A percentile compares a stretch with the other conserved stretches of the same genome.
These are phyloP conservation scores for Helicoverpa assulta DNA, from an alignment of 2,888 invertebrate genomes.

Conservation along the genomic window DNA sequence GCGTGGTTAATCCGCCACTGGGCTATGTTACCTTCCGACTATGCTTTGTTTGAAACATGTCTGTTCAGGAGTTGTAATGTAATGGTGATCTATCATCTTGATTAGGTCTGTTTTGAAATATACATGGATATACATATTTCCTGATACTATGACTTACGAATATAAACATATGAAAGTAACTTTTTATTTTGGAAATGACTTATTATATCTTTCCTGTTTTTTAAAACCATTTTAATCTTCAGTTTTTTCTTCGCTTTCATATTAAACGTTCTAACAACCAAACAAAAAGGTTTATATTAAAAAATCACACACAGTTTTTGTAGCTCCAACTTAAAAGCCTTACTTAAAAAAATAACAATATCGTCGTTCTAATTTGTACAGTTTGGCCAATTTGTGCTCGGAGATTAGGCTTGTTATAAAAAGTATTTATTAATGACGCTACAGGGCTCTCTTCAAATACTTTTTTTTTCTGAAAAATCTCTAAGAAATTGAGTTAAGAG, in stretches of 20 bases:
- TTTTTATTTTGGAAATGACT: too few species aligned
- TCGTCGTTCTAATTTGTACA: conserved; percentile 47
- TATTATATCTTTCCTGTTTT: too few species aligned
- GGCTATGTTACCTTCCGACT: background rate
- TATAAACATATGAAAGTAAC: too few species aligned
- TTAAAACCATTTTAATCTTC: too few species aligned
- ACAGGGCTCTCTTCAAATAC: conserved; percentile 32
- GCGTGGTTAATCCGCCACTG: too few species aligned
- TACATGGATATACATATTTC: background rate
- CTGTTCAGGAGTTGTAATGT: conserved; percentile 1
- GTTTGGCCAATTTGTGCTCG: conserved; percentile 55
- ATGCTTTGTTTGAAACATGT: background rate
- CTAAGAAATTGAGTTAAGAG: conserved; percentile 50
- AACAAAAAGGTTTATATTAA: background rate
- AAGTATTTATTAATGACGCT: conserved; percentile 58
- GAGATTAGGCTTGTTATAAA: conserved; percentile 60
- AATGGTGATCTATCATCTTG: background rate
- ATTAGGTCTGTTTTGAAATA: background rate
- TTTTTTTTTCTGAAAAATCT: conserved; percentile 37
- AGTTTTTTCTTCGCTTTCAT: background rate
- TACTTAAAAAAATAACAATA: conserved; percentile 33
- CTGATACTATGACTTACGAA: background rate
- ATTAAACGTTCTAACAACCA: conserved; percentile 12
- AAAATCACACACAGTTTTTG: conserved; percentile 15
- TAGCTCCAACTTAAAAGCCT: conserved; percentile 29